A percentile compares a stretch with the other conserved stretches of the same genome.
These are phyloP conservation scores for Chamaea fasciata DNA, from an alignment of 2,113 vertebrate species.

Conservation along the genomic window DNA sequence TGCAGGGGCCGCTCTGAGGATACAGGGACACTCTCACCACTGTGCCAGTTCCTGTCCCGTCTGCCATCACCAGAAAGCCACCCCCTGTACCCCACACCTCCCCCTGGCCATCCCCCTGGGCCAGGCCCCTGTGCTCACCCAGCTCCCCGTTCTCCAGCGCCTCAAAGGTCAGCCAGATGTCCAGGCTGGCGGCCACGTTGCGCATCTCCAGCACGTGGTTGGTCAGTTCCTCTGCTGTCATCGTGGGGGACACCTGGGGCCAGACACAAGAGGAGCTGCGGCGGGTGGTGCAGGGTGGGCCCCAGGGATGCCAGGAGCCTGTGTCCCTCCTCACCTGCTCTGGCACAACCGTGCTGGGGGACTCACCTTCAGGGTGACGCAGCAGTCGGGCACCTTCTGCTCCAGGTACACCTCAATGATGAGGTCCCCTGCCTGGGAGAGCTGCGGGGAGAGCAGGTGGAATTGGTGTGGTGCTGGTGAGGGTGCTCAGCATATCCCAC, in stretches of 20 bases:
- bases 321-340: fast-evolving
- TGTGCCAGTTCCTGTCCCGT: not conserved
- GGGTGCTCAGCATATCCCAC: not conserved
- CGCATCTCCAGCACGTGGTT: constrained; percentile 97
- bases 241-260: constrained; percentile 88
- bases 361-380: constrained; percentile 92
- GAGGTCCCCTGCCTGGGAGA: constrained; percentile 95
- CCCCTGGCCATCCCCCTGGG: fast-evolving
- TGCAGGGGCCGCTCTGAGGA: constrained; percentile 88
- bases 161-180: constrained; percentile 94
- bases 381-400: constrained; percentile 88
- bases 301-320: not conserved
- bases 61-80: not conserved
- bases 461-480: fast-evolving
- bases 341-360: not conserved
- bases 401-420: constrained; percentile 97
- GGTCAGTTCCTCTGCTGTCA: constrained; percentile 94
- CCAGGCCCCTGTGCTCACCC: constrained; percentile 71
- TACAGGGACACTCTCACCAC: not conserved
- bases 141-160: constrained; percentile 90
- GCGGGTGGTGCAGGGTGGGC: not conserved
- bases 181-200: constrained; percentile 81
- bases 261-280: fast-evolving
- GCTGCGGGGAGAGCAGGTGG: constrained; percentile 52
- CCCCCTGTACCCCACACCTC: fast-evolving